Percentiles rank a stretch among this genome's conserved stretches.
phyloP scores from a whole-genome alignment of 2,797 vertebrate species.

The Amblyopsis hoosieri region DNA sequence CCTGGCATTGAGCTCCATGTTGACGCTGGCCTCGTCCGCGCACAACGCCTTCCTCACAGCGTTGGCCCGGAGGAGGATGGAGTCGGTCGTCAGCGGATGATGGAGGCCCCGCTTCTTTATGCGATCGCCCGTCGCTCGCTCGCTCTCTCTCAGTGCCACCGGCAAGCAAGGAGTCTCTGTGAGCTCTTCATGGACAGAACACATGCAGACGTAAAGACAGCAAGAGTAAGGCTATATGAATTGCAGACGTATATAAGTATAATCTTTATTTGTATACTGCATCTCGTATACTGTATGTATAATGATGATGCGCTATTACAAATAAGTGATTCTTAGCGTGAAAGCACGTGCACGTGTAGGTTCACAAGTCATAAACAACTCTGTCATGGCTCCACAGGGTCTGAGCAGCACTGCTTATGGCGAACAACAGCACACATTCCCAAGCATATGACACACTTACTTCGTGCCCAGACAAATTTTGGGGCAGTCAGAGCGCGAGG shows the following conservation, averaged over 20 bases:
- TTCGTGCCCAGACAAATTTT: too few species aligned
- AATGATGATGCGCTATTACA: neutral
- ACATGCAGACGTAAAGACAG: neutral
- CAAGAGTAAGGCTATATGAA: too few species aligned
- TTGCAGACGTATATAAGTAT: too few species aligned
- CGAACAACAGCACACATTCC: too few species aligned
- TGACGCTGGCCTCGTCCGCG: constrained; percentile 44
- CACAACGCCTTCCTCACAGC: constrained; percentile 58
- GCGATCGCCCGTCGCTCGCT: constrained; percentile 40
- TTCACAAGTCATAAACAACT: too few species aligned
- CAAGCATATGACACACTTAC: too few species aligned
- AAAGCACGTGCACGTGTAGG: too few species aligned
- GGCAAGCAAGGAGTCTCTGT: constrained; percentile 5
- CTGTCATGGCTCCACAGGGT: too few species aligned
- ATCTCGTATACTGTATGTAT: neutral
- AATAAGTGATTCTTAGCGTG: too few species aligned
- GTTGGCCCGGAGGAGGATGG: constrained; percentile 70
- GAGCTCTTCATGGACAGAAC: constrained; percentile 30
- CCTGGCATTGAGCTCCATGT: constrained; percentile 49
- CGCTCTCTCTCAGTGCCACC: constrained; percentile 32
- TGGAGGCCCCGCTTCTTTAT: constrained; percentile 57
- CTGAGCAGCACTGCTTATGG: too few species aligned
- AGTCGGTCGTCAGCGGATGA: constrained; percentile 50
- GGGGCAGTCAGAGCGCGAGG: too few species aligned
- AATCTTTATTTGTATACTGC: too few species aligned